Evolutionary conservation across 1,140 invertebrate genomes (phyloP).

Genomic region (Saccostrea cuccullata): DNA sequence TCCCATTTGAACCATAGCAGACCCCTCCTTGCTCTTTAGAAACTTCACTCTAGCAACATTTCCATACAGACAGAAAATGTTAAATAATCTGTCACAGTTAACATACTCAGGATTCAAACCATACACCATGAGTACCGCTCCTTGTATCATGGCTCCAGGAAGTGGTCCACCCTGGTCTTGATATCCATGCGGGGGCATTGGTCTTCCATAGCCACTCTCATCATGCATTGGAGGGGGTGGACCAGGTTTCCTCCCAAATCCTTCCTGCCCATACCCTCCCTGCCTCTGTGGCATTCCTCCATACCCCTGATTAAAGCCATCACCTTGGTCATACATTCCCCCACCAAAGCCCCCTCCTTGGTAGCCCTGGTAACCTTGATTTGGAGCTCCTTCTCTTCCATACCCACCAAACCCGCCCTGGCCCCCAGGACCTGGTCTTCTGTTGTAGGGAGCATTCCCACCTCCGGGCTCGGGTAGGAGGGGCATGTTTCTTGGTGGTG

Average conservation of each 20-base stretch:
- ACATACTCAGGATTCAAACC: conserved; percentile 94
- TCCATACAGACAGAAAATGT: conserved; percentile 98
- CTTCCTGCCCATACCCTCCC: conserved; percentile 22
- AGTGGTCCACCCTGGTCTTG: conserved; percentile 50
- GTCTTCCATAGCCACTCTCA: conserved; percentile 18
- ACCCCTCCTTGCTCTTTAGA: conserved; percentile 98
- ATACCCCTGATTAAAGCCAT: conserved; percentile 49
- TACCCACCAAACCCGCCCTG: conserved; percentile 9
- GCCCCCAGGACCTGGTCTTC: conserved; percentile 1
- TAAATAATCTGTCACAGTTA: conserved; percentile 97
- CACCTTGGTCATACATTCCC: conserved; percentile 33
- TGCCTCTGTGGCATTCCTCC: conserved; percentile 25
- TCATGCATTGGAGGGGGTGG: conserved; percentile 42
- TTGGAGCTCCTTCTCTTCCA: neutral
- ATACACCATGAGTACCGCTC: conserved; percentile 98
- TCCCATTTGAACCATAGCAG: conserved; percentile 99
- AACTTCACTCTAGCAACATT: conserved; percentile 99
- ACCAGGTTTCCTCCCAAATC: conserved; percentile 22
- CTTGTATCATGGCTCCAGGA: conserved; percentile 80
- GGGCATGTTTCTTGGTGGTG: conserved; percentile 2
- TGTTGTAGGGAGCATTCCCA: neutral
- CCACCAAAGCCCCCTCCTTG: conserved; percentile 37
- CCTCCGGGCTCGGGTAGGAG: neutral
- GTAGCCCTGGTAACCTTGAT: neutral
- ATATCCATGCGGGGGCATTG: conserved; percentile 2